These are phyloP conservation scores for Vimba vimba DNA, from an alignment of 2,113 vertebrate genomes.

Conservation along the genomic window DNA sequence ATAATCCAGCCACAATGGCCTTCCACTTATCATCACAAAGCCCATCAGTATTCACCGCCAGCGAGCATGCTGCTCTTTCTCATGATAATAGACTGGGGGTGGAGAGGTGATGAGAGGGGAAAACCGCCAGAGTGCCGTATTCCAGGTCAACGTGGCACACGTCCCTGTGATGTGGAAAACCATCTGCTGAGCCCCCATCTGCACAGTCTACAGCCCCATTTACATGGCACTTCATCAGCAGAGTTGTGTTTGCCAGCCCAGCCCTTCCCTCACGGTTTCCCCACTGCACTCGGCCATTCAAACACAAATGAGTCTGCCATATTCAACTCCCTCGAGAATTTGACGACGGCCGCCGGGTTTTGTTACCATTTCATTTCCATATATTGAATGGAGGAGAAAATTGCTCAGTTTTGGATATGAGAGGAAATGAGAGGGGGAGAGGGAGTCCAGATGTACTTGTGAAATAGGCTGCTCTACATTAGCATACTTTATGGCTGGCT, in stretches of 20 bases:
- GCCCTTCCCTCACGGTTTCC: neutral
- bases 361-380: constrained; percentile 48
- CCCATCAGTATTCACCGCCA: constrained; percentile 21
- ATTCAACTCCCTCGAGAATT: constrained; percentile 26
- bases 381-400: constrained; percentile 47
- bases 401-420: constrained; percentile 35
- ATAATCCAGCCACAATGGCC: constrained; percentile 41
- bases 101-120: constrained; percentile 24
- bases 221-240: constrained; percentile 37
- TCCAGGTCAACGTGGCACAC: constrained; percentile 15
- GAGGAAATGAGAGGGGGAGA: constrained; percentile 36
- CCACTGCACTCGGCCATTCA: constrained; percentile 33
- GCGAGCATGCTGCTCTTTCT: constrained; percentile 21
- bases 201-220: constrained; percentile 30
- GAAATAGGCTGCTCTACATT: constrained; percentile 16
- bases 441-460: constrained; percentile 4
- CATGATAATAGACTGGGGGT: constrained; percentile 37
- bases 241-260: constrained; percentile 20
- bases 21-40: constrained; percentile 39
- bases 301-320: constrained; percentile 42
- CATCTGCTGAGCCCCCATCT: constrained; percentile 36
- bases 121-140: neutral
- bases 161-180: constrained; percentile 36
- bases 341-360: neutral
- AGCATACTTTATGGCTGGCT: constrained; percentile 10